Evolutionary conservation across 2,888 invertebrate species (phyloP).

Genomic region (Caenorhabditis auriculariae): DNA sequence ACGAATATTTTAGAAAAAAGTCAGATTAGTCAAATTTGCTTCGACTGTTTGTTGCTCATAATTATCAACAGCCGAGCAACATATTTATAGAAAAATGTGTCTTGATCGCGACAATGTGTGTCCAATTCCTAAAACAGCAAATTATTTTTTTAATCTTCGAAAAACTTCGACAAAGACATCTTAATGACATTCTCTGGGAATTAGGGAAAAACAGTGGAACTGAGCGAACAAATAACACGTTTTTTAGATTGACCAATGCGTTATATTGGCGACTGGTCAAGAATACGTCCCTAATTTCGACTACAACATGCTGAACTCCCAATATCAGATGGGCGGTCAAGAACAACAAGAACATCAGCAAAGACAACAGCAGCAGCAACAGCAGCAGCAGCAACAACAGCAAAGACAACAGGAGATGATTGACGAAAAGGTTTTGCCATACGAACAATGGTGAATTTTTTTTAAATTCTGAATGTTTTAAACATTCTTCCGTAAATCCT

Average conservation of each 20-base stretch:
- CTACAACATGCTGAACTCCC: conserved; percentile 31
- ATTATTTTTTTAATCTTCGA: too few species aligned
- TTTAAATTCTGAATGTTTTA: too few species aligned
- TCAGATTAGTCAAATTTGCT: too few species aligned
- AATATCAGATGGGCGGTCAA: conserved; percentile 21
- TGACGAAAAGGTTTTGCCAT: conserved; percentile 40
- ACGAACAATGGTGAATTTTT: conserved; percentile 39
- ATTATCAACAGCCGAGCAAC: neutral
- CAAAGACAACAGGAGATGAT: neutral
- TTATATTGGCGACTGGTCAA: conserved; percentile 31
- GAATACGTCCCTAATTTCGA: conserved; percentile 50
- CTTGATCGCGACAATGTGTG: too few species aligned
- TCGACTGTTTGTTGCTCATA: conserved; percentile 3
- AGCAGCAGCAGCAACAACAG: conserved; percentile 9
- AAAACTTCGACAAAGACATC: too few species aligned
- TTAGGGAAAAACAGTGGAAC: neutral
- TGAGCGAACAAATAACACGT: neutral
- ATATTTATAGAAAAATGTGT: too few species aligned
- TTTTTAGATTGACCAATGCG: conserved; percentile 40
- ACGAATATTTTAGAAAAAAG: too few species aligned
- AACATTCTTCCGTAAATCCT: too few species aligned
- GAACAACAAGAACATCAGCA: conserved; percentile 9
- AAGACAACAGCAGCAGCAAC: conserved; percentile 8
- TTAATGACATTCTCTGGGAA: too few species aligned
- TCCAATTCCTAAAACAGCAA: too few species aligned